A percentile compares a stretch with the other conserved stretches of the same genome.
Evolutionary conservation across 2,888 invertebrate genomes (phyloP).

Genomic region (Sicus ferrugineus): DNA sequence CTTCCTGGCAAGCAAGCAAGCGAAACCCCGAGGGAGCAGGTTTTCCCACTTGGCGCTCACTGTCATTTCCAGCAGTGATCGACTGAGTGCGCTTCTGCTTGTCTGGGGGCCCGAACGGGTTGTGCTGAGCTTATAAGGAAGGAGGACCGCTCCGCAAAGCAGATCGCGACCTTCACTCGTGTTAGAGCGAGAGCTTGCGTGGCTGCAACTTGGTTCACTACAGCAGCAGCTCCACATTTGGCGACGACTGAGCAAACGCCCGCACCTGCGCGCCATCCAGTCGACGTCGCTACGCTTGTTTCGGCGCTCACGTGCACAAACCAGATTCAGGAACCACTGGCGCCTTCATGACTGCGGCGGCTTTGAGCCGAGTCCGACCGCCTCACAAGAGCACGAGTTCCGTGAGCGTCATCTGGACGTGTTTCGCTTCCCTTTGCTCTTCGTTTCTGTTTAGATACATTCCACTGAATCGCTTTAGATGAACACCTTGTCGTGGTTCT

Average conservation of each 20-base stretch:
- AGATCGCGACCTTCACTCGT: no score
- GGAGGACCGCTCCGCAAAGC: no score
- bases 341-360: not conserved
- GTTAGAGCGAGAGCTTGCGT: not conserved
- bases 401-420: slow-evolving; percentile 19
- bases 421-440: slow-evolving; percentile 17
- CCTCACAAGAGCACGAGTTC: slow-evolving; percentile 14
- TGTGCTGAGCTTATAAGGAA: no score
- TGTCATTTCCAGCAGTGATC: no score
- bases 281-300: not conserved
- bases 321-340: not conserved
- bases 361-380: slow-evolving; percentile 2
- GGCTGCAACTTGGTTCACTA: not conserved
- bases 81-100: no score
- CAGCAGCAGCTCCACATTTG: not conserved
- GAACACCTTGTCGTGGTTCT: slow-evolving; percentile 13
- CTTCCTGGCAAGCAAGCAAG: no score
- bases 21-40: no score
- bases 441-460: slow-evolving; percentile 9
- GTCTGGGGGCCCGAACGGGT: no score
- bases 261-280: not conserved
- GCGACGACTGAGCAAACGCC: not conserved
- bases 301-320: not conserved
- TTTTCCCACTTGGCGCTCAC: no score
- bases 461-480: not conserved